phyloP scores from a whole-genome alignment of 2,888 invertebrate species.

The Mythimna albipuncta region DNA sequence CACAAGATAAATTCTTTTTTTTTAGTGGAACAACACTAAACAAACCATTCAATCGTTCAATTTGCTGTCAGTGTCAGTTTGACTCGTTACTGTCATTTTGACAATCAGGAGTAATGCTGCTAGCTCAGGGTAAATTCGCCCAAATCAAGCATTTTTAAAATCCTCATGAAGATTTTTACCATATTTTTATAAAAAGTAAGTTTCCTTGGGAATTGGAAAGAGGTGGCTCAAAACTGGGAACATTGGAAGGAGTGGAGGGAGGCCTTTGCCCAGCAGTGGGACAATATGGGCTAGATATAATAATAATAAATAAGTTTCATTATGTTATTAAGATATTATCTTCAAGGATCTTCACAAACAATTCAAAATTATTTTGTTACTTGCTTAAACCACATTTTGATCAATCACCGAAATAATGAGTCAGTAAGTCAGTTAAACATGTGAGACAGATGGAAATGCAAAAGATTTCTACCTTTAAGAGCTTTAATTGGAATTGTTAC shows the following conservation, averaged over 20 bases:
- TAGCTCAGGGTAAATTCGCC: background rate
- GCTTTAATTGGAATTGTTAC: no score
- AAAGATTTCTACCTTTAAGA: background rate
- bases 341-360: background rate
- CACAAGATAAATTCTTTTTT: conserved; percentile 3
- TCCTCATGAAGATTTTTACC: background rate
- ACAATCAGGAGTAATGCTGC: background rate
- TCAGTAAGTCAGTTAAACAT: background rate
- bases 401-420: background rate
- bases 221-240: no score
- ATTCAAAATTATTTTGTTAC: no score
- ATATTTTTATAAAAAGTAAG: background rate
- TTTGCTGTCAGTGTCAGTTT: conserved; percentile 20
- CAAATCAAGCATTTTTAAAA: background rate
- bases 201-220: no score
- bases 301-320: background rate
- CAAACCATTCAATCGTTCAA: background rate
- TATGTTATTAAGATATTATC: background rate
- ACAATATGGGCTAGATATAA: no score
- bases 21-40: conserved; percentile 23
- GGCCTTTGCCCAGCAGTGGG: no score
- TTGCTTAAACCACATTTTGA: background rate
- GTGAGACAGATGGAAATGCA: background rate
- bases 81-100: conserved; percentile 15
- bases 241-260: no score